Evolutionary conservation across 1,140 invertebrate genomes (phyloP).

Genomic region (Bombus sibiricus): DNA sequence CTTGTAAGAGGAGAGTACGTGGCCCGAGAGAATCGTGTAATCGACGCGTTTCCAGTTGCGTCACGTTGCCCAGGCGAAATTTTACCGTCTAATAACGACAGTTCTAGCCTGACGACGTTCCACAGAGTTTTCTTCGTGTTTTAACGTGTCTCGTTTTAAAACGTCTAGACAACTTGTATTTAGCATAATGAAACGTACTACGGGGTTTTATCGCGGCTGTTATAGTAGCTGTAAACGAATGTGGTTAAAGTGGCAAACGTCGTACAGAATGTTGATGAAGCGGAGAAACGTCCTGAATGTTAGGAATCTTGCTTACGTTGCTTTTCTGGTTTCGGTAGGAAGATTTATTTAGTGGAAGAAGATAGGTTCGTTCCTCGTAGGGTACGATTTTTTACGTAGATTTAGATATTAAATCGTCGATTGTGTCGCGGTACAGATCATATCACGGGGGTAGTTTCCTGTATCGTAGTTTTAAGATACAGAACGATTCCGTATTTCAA

Average conservation of each 20-base stretch:
- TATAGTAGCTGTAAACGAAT: not conserved
- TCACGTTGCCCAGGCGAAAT: not conserved
- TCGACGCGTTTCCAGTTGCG: slow-evolving; percentile 23
- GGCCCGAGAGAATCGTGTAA: slow-evolving; percentile 1
- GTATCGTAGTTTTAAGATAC: too few relatives aligned
- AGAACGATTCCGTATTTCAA: too few relatives aligned
- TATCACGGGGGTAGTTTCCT: too few relatives aligned
- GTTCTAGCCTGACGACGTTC: not conserved
- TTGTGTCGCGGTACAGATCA: too few relatives aligned
- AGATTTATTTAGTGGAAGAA: not conserved
- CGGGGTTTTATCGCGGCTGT: not conserved
- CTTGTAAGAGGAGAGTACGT: slow-evolving; percentile 9
- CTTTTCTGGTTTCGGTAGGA: not conserved
- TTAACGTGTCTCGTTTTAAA: not conserved
- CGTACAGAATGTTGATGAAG: not conserved
- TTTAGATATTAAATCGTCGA: too few relatives aligned
- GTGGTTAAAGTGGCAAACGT: not conserved
- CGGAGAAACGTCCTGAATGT: not conserved
- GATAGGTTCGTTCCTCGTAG: too few relatives aligned
- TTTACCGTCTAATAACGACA: slow-evolving; percentile 15
- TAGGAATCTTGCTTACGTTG: not conserved
- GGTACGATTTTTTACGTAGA: too few relatives aligned
- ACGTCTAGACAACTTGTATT: not conserved
- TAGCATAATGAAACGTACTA: not conserved
- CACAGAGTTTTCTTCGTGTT: not conserved